Evolutionary conservation across 2,797 vertebrate species (phyloP).

Genomic region (Margarornis squamiger): DNA sequence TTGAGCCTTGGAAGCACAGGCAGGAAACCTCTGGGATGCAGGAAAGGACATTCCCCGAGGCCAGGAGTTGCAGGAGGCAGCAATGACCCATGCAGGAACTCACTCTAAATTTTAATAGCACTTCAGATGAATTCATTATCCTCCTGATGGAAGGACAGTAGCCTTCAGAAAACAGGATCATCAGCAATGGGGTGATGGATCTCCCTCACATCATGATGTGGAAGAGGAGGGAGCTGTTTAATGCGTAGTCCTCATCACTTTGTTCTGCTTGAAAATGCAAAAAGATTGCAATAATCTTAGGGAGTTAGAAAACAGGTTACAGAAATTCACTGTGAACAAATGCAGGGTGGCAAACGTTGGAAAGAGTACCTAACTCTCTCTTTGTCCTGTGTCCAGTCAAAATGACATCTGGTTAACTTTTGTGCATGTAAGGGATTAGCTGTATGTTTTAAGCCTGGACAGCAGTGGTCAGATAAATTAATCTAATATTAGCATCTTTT

Average conservation of each 20-base stretch:
- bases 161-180: neutral
- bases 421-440: neutral
- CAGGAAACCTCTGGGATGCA: neutral
- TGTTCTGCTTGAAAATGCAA: neutral
- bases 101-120: neutral
- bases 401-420: neutral
- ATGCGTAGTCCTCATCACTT: neutral
- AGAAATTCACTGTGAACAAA: neutral
- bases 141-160: neutral
- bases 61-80: neutral
- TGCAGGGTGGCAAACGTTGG: neutral
- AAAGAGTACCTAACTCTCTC: neutral
- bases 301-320: neutral
- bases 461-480: neutral
- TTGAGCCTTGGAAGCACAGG: neutral
- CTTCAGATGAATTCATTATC: neutral
- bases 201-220: rapidly evolving
- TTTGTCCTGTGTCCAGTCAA: neutral
- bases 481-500: neutral
- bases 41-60: rapidly evolving
- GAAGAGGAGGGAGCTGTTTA: neutral
- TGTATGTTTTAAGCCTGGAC: neutral
- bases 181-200: neutral
- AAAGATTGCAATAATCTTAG: neutral
- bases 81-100: neutral